phyloP scores from a whole-genome alignment of 2,113 vertebrate species.

The Tragelaphus imberbis region DNA sequence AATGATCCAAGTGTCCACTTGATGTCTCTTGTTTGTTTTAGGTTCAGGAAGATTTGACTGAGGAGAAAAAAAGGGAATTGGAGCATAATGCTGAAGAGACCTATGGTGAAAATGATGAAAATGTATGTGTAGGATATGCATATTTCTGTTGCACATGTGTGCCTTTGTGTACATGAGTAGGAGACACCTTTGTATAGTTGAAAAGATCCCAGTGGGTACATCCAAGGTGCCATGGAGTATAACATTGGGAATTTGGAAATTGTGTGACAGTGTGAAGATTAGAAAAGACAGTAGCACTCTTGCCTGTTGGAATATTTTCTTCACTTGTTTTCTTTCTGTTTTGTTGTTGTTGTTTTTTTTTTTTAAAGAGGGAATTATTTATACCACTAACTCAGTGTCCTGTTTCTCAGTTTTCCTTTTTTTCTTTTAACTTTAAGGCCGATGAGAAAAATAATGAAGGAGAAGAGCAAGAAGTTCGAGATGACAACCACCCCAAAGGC shows the following conservation, averaged over 20 bases:
- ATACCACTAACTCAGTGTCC: not conserved
- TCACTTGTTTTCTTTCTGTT: not conserved
- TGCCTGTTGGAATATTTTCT: not conserved
- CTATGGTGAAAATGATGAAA: constrained; percentile 91
- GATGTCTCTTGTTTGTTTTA: constrained; percentile 67
- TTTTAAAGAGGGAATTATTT: not conserved
- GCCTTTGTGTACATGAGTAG: accelerated
- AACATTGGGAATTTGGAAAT: not conserved
- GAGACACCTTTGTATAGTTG: accelerated
- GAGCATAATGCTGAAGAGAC: constrained; percentile 88
- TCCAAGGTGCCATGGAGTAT: accelerated
- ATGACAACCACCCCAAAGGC: constrained; percentile 75
- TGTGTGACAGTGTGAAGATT: not conserved
- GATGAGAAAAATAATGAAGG: constrained; percentile 78
- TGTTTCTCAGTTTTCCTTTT: not conserved
- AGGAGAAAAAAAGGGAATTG: constrained; percentile 84
- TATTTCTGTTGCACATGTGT: accelerated
- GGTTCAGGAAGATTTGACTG: constrained; percentile 91
- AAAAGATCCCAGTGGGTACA: accelerated
- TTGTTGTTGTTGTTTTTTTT: not conserved
- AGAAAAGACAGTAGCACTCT: not conserved
- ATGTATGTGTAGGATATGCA: constrained; percentile 75
- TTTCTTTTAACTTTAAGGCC: constrained; percentile 62
- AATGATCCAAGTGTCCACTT: not conserved
- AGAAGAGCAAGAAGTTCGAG: constrained; percentile 75